Base-by-base conservation (phyloP, 2,113 vertebrate species). In the Melanerpes formicivorus region DNA sequence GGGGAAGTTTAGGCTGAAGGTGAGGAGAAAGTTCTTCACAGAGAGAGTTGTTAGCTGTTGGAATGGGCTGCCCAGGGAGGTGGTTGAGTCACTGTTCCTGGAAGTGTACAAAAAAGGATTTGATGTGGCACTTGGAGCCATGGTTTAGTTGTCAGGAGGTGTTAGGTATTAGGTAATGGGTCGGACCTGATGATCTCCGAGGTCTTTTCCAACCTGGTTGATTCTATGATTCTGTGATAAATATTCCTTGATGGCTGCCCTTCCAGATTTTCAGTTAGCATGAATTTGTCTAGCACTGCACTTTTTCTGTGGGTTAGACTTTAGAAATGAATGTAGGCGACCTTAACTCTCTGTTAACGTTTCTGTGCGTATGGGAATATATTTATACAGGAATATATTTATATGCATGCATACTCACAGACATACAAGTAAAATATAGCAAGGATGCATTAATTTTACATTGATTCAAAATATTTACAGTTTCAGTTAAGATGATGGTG, bases 401-500 rank as follows among this genome's bases (percentile, higher is more conserved):
- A 77, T 89, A 90, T 80, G 65, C 78, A 87, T 37, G 44, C 64
- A 77, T 66, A 88, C 55, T 89, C 76, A 77, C 75, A 96, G 87
- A 80, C 29, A 78, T 55, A 75, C 56, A 72, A 93, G 69, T 69
- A 73, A 93, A 95, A 88, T 91, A 78, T 66, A 88, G 79, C 79
- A 81, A 86, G 78, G 87, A 83, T 78, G 54, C 65, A 92, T 96
- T 93, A 94, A 94, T 96, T 96, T 96, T 92, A 83, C 84, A 94
- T 91, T 67, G 79, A 88, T 93, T 96, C 95, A 94, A 96, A 96
- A 96, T 96, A 96, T 95, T 96, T 94, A 94, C 89, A 54, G 84
- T 88, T 93, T 93, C 62, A 46, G 87, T 92, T 90, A 88, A 90
- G 72, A 90, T 85, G 81, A 91, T 92, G 2, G 0, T 90, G 48